phyloP scores from a whole-genome alignment of 1,140 invertebrate species.

The Chironomus striatipennis region DNA sequence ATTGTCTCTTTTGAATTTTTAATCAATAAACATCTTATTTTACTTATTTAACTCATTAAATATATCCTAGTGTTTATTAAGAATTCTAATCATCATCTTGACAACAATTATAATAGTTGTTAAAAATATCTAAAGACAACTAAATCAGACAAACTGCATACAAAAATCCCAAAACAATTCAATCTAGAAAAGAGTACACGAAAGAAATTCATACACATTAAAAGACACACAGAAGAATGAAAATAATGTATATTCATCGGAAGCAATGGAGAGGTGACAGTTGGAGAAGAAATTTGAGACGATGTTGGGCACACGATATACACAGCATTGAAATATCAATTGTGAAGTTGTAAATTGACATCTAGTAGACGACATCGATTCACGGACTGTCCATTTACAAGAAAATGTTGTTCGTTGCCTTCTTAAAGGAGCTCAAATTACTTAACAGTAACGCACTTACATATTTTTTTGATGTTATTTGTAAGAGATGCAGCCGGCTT shows the following conservation, averaged over 20 bases:
- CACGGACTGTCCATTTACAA: not conserved
- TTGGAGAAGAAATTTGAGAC: constrained; percentile 1
- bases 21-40: no score
- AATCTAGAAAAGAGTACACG: no score
- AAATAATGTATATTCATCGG: not conserved
- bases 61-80: no score
- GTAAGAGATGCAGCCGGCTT: not conserved
- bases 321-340: not conserved
- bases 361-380: not conserved
- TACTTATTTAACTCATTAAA: no score
- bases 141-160: no score
- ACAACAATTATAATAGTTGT: no score
- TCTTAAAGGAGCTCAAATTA: not conserved
- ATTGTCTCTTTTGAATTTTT: no score
- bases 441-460: not conserved
- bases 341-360: constrained; percentile 13
- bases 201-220: no score
- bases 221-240: no score
- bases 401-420: not conserved
- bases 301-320: not conserved
- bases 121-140: no score
- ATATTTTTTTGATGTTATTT: not conserved
- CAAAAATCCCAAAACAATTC: no score
- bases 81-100: no score
- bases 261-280: constrained; percentile 11